A percentile compares a stretch with the other conserved stretches of the same genome.
phyloP scores from a whole-genome alignment of 2,113 vertebrate species.

The Mesocricetus auratus region DNA sequence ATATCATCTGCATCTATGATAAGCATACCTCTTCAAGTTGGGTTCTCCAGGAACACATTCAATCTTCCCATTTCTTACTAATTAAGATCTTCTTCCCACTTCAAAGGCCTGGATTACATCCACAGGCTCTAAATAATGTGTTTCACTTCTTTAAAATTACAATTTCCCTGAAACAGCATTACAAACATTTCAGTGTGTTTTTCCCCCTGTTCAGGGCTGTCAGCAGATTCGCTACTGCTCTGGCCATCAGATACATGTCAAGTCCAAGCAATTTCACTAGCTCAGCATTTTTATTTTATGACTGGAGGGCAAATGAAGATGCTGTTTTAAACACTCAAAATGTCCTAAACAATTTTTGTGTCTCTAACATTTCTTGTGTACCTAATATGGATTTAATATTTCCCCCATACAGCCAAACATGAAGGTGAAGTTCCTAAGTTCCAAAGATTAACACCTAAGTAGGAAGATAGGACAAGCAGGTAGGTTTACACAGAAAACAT shows the following conservation, averaged over 20 bases:
- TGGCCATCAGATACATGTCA: constrained; percentile 66
- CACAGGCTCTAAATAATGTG: constrained; percentile 76
- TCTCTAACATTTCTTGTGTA: constrained; percentile 41
- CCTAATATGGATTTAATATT: constrained; percentile 47
- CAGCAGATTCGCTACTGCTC: constrained; percentile 79
- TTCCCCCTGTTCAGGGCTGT: constrained; percentile 36
- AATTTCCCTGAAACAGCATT: constrained; percentile 75
- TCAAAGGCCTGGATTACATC: constrained; percentile 79
- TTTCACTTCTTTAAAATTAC: constrained; percentile 77
- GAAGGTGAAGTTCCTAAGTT: constrained; percentile 53
- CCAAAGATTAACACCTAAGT: constrained; percentile 53
- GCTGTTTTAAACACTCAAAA: constrained; percentile 62
- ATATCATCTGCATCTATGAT: constrained; percentile 79
- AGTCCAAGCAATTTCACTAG: constrained; percentile 66
- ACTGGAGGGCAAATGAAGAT: constrained; percentile 55
- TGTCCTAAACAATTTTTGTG: constrained; percentile 36
- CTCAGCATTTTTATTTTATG: constrained; percentile 70
- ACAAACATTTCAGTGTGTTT: constrained; percentile 57
- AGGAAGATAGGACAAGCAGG: constrained; percentile 21
- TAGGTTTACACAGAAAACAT: constrained; percentile 48
- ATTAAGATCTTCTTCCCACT: constrained; percentile 79
- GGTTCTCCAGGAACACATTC: constrained; percentile 68
- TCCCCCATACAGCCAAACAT: constrained; percentile 47
- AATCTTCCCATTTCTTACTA: constrained; percentile 78
- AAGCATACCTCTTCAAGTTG: constrained; percentile 68